Conservation (phyloP, 1,140 invertebrate genomes). For the Brachionus calyciflorus region DNA sequence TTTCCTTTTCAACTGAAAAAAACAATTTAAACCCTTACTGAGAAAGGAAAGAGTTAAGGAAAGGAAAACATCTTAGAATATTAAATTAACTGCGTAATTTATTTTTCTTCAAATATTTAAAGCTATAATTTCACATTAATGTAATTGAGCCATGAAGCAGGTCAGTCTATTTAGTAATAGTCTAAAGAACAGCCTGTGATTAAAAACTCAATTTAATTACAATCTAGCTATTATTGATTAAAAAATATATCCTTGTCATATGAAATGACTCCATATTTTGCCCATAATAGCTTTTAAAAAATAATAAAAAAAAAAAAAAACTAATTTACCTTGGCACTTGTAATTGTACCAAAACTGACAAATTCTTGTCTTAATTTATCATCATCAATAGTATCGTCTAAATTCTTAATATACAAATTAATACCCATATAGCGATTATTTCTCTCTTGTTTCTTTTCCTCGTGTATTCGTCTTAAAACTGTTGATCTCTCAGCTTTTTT, state of each 20-base stretch:
- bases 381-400: conserved; percentile 95
- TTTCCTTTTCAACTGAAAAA: no score
- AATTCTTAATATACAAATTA: conserved; percentile 96
- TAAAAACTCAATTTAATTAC: background rate
- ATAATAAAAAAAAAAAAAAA: no score
- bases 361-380: conserved; percentile 90
- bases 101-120: no score
- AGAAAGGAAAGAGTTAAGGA: no score
- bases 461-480: conserved; percentile 92
- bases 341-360: conserved; percentile 88
- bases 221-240: conserved; percentile 43
- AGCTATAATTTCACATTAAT: no score
- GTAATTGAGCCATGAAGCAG: no score
- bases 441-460: conserved; percentile 85
- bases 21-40: no score
- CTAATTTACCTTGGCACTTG: conserved; percentile 97
- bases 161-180: no score
- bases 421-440: conserved; percentile 86
- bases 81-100: no score
- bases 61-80: no score
- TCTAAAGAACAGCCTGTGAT: no score
- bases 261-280: conserved; percentile 46
- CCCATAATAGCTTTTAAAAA: conserved; percentile 17
- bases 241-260: conserved; percentile 30
- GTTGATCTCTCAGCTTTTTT: conserved; percentile 97